A percentile compares a stretch with the other conserved stretches of the same genome.
These are phyloP conservation scores for Phodopus roborovskii DNA, from an alignment of 2,113 vertebrate species.

Conservation along the genomic window DNA sequence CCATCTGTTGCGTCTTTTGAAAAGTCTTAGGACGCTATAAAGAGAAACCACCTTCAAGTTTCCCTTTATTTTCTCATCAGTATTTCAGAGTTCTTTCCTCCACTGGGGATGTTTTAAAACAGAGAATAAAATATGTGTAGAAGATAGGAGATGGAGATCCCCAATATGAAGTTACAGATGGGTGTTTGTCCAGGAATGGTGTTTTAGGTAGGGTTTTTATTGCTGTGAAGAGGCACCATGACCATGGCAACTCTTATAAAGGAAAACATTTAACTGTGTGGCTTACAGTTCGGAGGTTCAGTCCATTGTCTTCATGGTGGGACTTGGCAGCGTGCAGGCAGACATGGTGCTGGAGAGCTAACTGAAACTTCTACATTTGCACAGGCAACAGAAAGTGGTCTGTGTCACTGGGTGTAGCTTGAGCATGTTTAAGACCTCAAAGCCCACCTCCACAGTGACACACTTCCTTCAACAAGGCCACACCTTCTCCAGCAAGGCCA, in stretches of 20 bases:
- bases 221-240: not conserved
- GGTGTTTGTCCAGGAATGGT: not conserved
- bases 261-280: not conserved
- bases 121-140: not conserved
- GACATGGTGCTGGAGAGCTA: not conserved
- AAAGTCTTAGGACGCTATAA: not conserved
- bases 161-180: not conserved
- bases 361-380: not conserved
- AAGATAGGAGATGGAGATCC: not conserved
- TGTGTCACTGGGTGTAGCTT: not conserved
- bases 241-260: not conserved
- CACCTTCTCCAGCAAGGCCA: not conserved
- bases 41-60: not conserved
- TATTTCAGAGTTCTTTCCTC: not conserved
- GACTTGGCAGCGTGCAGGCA: not conserved
- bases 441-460: not conserved
- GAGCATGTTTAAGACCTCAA: not conserved
- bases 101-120: not conserved
- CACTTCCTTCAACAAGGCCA: not conserved
- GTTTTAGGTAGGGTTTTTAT: not conserved
- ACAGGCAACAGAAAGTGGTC: not conserved
- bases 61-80: not conserved
- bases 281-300: not conserved
- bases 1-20: not conserved
- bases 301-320: not conserved